Evolutionary conservation across 2,888 invertebrate species (phyloP).

Genomic region (Lampropteryx suffumata): DNA sequence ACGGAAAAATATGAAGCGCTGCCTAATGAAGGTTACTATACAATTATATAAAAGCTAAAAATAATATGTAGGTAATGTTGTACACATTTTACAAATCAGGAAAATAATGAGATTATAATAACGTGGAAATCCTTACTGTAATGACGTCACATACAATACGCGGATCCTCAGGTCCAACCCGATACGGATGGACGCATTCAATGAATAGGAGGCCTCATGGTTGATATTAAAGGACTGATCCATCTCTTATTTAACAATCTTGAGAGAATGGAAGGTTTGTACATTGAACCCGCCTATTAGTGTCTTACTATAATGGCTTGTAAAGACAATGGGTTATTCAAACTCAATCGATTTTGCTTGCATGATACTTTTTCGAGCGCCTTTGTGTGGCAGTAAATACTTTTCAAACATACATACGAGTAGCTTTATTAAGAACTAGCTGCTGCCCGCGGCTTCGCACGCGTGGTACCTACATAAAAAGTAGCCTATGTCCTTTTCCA

Average conservation of each 20-base stretch:
- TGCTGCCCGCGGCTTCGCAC: too few relatives aligned
- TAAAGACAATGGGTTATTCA: constrained; percentile 19
- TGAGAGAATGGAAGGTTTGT: background rate
- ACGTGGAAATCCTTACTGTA: background rate
- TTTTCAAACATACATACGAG: too few relatives aligned
- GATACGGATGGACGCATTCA: constrained; percentile 37
- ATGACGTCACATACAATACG: constrained; percentile 37
- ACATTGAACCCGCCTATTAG: constrained; percentile 1
- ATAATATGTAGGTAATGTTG: too few relatives aligned
- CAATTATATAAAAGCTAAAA: background rate
- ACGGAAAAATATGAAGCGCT: background rate
- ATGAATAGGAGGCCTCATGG: constrained; percentile 24
- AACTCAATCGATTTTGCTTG: constrained; percentile 3
- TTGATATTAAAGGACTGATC: too few relatives aligned
- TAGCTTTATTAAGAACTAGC: too few relatives aligned
- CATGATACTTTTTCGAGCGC: background rate
- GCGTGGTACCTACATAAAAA: too few relatives aligned
- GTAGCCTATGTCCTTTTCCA: too few relatives aligned
- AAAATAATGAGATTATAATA: too few relatives aligned
- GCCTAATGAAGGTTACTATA: background rate
- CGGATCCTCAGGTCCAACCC: constrained; percentile 29
- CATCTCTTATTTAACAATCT: constrained; percentile 27
- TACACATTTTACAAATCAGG: background rate
- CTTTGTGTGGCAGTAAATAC: background rate
- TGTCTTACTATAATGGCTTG: background rate